These are phyloP conservation scores for Egretta garzetta DNA, from an alignment of 2,113 vertebrate genomes.

Conservation along the genomic window DNA sequence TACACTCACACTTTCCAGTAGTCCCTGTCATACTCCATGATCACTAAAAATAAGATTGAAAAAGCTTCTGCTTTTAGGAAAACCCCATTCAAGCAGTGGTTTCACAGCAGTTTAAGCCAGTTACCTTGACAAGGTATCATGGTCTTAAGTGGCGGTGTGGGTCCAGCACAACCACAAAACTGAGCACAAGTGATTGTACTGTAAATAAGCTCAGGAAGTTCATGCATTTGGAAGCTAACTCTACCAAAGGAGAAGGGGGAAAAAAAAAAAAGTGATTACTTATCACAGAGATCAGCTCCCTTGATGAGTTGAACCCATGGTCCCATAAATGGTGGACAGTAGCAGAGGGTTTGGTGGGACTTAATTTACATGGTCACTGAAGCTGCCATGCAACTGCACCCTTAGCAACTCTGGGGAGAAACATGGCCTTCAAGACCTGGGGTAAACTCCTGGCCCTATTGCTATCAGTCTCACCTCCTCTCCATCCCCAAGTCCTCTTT, in stretches of 20 bases:
- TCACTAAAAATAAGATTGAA: neutral
- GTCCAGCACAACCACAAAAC: too few species aligned
- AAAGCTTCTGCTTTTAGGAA: neutral
- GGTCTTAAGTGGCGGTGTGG: rapidly evolving
- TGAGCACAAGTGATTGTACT: neutral
- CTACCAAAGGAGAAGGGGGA: rapidly evolving
- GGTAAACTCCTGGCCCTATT: neutral
- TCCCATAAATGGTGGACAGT: neutral
- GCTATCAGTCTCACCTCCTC: neutral
- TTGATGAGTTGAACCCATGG: neutral
- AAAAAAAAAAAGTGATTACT: neutral
- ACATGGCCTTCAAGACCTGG: neutral
- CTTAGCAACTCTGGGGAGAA: neutral
- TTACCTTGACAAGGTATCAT: too few species aligned
- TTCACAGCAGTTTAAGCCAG: neutral
- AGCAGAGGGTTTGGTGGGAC: neutral
- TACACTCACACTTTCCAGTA: neutral
- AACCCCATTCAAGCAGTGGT: neutral
- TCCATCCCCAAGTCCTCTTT: neutral
- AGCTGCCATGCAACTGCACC: neutral
- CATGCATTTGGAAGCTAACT: neutral
- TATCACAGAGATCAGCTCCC: neutral
- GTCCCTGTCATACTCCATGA: neutral
- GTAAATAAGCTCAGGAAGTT: neutral
- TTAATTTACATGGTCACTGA: rapidly evolving